Conservation (phyloP, 2,797 vertebrate species). For the Dicrostonyx torquatus region DNA sequence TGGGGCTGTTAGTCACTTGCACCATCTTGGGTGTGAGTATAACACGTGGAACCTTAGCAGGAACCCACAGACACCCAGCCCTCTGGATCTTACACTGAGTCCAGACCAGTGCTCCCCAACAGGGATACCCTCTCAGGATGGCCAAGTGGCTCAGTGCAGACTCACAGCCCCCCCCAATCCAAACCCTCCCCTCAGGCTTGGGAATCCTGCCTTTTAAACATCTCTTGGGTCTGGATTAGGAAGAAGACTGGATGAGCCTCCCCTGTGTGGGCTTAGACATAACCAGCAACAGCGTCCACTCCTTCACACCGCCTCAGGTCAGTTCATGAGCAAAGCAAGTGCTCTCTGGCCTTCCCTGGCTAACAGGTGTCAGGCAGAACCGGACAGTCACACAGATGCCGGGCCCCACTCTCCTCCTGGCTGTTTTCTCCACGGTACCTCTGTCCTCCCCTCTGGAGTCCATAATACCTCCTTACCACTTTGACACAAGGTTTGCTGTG, state of each 20-base stretch:
- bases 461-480: accelerated
- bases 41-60: background rate
- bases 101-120: background rate
- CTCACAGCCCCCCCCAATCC: background rate
- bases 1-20: background rate
- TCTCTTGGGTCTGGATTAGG: background rate
- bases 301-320: background rate
- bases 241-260: background rate
- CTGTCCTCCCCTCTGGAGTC: background rate
- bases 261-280: background rate
- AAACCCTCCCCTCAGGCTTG: background rate
- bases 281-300: accelerated
- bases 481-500: no score
- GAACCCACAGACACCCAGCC: background rate
- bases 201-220: background rate
- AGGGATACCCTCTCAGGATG: background rate
- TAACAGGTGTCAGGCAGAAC: accelerated
- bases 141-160: background rate
- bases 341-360: background rate
- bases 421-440: background rate
- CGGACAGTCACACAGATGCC: background rate
- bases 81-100: background rate
- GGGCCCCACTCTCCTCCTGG: background rate
- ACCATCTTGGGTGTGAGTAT: background rate
- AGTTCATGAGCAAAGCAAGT: background rate